Percentiles rank a stretch among this genome's conserved stretches.
Conservation (phyloP, 1,140 invertebrate species). For the Cephus cinctus region DNA sequence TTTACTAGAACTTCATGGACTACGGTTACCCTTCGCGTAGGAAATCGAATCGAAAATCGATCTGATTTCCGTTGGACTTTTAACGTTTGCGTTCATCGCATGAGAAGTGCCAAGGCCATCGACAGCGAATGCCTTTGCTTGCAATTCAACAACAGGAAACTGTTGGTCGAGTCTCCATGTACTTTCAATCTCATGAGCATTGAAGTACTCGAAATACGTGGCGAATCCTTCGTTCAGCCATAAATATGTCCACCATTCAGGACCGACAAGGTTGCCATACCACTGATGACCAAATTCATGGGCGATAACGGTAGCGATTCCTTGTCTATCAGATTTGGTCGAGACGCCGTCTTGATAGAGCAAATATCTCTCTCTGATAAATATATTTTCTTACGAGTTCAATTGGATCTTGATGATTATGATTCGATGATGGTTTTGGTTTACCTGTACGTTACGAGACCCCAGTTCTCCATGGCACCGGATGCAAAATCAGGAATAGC, state of each 20-base stretch:
- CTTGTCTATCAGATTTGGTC: conserved; percentile 65
- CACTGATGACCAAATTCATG: conserved; percentile 89
- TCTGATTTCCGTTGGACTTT: conserved; percentile 86
- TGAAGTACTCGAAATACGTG: conserved; percentile 77
- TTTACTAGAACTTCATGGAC: no score
- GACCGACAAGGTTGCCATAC: conserved; percentile 82
- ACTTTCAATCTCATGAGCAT: conserved; percentile 75
- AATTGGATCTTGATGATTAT: no score
- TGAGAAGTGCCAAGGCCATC: conserved; percentile 88
- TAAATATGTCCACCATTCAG: conserved; percentile 80
- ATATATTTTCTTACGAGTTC: background rate
- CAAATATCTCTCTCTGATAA: conserved; percentile 77
- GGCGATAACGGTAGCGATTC: conserved; percentile 76
- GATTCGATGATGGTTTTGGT: background rate
- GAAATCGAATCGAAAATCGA: conserved; percentile 94
- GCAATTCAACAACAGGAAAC: conserved; percentile 80
- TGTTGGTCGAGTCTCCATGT: conserved; percentile 81
- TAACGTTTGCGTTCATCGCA: conserved; percentile 84
- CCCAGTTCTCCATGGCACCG: conserved; percentile 93
- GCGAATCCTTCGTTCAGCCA: conserved; percentile 92
- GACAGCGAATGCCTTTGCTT: conserved; percentile 77
- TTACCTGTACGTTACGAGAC: conserved; percentile 86
- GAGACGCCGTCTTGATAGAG: conserved; percentile 77
- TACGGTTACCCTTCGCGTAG: conserved; percentile 86
- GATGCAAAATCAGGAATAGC: conserved; percentile 90